Percentiles rank a stretch among this genome's conserved stretches.
These are phyloP conservation scores for Channa maculata DNA, from an alignment of 2,113 vertebrate species.

Conservation along the genomic window DNA sequence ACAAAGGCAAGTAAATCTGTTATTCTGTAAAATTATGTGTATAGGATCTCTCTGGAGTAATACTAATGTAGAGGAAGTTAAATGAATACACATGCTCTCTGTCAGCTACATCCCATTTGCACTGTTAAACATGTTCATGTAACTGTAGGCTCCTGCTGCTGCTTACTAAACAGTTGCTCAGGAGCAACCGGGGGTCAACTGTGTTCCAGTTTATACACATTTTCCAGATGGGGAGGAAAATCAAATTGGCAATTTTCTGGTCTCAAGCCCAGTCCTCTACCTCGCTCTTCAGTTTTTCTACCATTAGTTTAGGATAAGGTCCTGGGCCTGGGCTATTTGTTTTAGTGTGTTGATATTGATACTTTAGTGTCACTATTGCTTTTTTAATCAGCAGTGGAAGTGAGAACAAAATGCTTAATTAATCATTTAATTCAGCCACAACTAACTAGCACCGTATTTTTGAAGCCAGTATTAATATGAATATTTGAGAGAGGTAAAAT, in stretches of 20 bases:
- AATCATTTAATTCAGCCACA: conserved; percentile 8
- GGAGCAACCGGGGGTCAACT: conserved; percentile 21
- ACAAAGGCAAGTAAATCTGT: conserved; percentile 32
- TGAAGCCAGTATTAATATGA: background rate
- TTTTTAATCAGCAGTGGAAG: conserved; percentile 9
- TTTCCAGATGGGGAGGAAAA: conserved; percentile 22
- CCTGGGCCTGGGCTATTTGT: background rate
- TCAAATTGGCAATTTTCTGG: background rate
- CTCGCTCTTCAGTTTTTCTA: too few relatives aligned
- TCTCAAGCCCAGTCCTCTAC: background rate
- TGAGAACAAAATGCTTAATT: background rate
- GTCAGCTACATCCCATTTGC: conserved; percentile 12
- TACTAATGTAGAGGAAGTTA: conserved; percentile 1
- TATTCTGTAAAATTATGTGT: conserved; percentile 6
- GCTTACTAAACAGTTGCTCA: conserved; percentile 17
- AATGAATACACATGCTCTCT: background rate
- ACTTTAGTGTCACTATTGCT: background rate
- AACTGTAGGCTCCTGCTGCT: background rate
- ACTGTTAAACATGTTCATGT: background rate
- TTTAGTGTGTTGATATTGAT: background rate
- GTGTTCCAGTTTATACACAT: conserved; percentile 14
- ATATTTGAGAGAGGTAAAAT: background rate
- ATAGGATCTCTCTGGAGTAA: background rate
- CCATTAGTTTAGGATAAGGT: background rate
- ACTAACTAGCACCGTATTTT: background rate